Percentiles rank a stretch among this genome's conserved stretches.
Conservation (phyloP, 2,113 vertebrate species). For the Bambusicola thoracicus region DNA sequence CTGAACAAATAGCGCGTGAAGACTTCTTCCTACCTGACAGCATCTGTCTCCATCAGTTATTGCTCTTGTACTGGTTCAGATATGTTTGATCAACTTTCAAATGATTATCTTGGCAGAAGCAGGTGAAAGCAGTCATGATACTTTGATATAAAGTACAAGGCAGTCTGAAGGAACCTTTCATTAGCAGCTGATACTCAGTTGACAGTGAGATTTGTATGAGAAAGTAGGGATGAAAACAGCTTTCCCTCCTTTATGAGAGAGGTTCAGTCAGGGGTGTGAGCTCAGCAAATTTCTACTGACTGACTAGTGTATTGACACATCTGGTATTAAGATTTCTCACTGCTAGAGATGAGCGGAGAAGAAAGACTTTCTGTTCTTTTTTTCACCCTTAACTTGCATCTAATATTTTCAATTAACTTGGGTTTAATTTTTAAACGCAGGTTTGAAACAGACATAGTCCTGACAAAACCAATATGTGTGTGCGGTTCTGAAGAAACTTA, state of each 20-base stretch:
- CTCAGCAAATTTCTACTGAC: not conserved
- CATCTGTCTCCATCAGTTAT: conserved; percentile 13
- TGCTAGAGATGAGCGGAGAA: not conserved
- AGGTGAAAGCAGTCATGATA: conserved; percentile 56
- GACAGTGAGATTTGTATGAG: not conserved
- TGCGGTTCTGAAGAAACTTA: not conserved
- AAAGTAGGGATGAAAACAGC: not conserved
- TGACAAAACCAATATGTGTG: not conserved
- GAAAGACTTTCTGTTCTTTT: not conserved
- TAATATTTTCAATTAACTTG: not conserved
- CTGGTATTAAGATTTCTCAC: not conserved
- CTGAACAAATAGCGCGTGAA: conserved; percentile 54
- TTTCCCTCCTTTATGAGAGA: not conserved
- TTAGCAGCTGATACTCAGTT: conserved; percentile 21
- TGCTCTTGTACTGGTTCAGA: conserved; percentile 48
- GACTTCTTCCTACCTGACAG: conserved; percentile 51
- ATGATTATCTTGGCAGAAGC: conserved; percentile 37
- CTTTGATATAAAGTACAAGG: conserved; percentile 56
- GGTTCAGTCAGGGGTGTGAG: not conserved
- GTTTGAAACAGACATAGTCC: not conserved
- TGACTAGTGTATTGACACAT: not conserved
- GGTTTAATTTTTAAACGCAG: not conserved
- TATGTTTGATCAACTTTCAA: conserved; percentile 56
- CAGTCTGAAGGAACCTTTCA: conserved; percentile 57
- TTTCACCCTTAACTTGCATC: not conserved